Percentiles rank a stretch among this genome's conserved stretches.
These are phyloP conservation scores for Alouatta caraya DNA, from an alignment of 2,797 vertebrate genomes.

Conservation along the genomic window DNA sequence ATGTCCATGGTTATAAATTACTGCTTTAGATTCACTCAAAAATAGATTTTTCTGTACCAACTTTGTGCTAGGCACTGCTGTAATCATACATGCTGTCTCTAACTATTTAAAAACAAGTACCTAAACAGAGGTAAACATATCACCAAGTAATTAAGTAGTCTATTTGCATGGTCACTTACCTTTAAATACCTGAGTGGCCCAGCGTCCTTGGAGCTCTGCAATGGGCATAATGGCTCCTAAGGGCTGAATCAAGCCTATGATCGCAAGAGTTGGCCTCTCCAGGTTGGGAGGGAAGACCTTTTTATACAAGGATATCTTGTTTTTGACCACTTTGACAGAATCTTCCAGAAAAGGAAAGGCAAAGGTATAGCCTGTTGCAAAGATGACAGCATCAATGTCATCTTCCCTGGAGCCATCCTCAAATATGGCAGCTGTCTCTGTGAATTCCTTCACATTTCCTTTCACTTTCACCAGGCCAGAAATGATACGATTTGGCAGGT, in stretches of 20 bases:
- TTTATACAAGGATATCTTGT: slow-evolving; percentile 87
- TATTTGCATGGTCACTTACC: slow-evolving; percentile 77
- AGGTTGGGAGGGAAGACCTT: slow-evolving; percentile 86
- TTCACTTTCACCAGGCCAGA: slow-evolving; percentile 87
- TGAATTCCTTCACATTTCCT: slow-evolving; percentile 87
- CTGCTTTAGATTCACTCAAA: not conserved
- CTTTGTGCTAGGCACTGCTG: not conserved
- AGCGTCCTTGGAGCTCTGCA: slow-evolving; percentile 89
- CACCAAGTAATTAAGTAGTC: not conserved
- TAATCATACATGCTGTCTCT: not conserved
- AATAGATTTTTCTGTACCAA: slow-evolving; percentile 8
- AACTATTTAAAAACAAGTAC: not conserved
- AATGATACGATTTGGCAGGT: slow-evolving; percentile 88
- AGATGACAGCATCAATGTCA: slow-evolving; percentile 86
- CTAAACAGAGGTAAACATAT: not conserved
- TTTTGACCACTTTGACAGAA: slow-evolving; percentile 81
- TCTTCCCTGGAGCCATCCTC: slow-evolving; percentile 86
- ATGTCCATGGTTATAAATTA: not conserved
- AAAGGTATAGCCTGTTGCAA: slow-evolving; percentile 90
- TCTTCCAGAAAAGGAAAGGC: slow-evolving; percentile 89
- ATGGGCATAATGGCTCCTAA: slow-evolving; percentile 87
- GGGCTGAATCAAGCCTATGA: slow-evolving; percentile 88
- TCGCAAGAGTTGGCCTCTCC: slow-evolving; percentile 85
- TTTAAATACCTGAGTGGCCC: slow-evolving; percentile 89
- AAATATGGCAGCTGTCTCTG: slow-evolving; percentile 86